These are phyloP conservation scores for Myotis findleyi DNA, from an alignment of 2,797 vertebrate genomes.

Conservation along the genomic window DNA sequence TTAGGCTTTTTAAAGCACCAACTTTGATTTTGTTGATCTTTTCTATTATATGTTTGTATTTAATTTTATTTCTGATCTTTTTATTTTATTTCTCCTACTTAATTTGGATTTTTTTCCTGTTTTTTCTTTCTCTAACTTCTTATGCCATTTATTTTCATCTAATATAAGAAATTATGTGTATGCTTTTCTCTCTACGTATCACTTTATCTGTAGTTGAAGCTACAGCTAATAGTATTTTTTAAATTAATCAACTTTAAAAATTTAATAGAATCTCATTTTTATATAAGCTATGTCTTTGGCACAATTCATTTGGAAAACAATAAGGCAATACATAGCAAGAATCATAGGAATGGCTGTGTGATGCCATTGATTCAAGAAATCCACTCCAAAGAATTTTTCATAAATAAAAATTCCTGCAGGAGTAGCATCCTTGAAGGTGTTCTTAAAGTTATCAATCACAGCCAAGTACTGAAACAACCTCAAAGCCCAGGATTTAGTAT, in stretches of 20 bases:
- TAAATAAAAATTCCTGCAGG: neutral
- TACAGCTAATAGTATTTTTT: neutral
- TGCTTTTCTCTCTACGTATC: neutral
- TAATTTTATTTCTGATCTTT: neutral
- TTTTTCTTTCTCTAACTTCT: neutral
- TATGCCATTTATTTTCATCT: neutral
- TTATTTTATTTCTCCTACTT: neutral
- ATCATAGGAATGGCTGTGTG: constrained; percentile 23
- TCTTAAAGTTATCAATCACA: constrained; percentile 12
- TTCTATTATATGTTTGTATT: constrained; percentile 10
- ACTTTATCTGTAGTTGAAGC: neutral
- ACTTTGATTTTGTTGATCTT: neutral
- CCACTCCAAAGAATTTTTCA: constrained; percentile 26
- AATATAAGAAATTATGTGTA: neutral
- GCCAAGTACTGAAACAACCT: neutral
- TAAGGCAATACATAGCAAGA: constrained; percentile 18
- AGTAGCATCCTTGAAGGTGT: constrained; percentile 8
- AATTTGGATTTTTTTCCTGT: constrained; percentile 7
- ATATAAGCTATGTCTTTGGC: neutral
- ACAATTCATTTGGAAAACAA: constrained; percentile 17
- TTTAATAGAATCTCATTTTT: neutral
- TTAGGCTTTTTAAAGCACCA: neutral
- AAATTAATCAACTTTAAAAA: constrained; percentile 14
- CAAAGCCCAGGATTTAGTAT: neutral
- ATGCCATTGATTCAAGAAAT: constrained; percentile 17